Evolutionary conservation across 35 echinoderm and acorn worm species (phyloP).

Genomic region (Eucidaris tribuloides): DNA sequence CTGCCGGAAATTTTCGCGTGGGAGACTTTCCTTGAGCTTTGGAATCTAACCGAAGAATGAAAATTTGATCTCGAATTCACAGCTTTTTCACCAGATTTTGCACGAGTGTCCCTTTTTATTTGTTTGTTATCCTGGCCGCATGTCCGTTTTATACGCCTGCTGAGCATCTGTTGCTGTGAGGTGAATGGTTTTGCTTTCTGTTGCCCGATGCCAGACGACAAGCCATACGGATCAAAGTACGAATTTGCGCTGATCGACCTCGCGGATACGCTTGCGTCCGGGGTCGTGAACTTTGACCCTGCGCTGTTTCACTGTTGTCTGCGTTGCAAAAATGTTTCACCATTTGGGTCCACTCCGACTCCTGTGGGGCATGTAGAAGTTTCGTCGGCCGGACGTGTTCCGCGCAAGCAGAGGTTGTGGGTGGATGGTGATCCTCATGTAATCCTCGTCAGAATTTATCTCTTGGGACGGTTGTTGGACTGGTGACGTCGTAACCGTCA

Average conservation of each 20-base stretch:
- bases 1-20: too few species aligned
- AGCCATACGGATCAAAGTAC: neutral
- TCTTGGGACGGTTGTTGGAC: neutral
- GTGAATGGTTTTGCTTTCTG: too few species aligned
- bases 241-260: conserved; percentile 19
- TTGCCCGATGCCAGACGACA: neutral
- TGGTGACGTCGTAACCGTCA: neutral
- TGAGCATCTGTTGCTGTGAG: too few species aligned
- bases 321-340: neutral
- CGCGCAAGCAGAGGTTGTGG: neutral
- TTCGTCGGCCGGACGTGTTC: neutral
- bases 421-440: neutral
- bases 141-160: too few species aligned
- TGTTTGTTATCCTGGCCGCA: too few species aligned
- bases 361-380: neutral
- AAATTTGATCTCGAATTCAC: too few species aligned
- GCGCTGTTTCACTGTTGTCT: conserved; percentile 6
- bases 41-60: too few species aligned
- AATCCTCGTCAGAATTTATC: neutral
- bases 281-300: neutral
- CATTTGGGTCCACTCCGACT: conserved; percentile 20
- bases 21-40: too few species aligned
- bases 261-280: neutral
- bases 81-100: too few species aligned
- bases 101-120: too few species aligned